Base-by-base conservation (phyloP, 2,888 invertebrate genomes). In the Nomada goodeniana region DNA sequence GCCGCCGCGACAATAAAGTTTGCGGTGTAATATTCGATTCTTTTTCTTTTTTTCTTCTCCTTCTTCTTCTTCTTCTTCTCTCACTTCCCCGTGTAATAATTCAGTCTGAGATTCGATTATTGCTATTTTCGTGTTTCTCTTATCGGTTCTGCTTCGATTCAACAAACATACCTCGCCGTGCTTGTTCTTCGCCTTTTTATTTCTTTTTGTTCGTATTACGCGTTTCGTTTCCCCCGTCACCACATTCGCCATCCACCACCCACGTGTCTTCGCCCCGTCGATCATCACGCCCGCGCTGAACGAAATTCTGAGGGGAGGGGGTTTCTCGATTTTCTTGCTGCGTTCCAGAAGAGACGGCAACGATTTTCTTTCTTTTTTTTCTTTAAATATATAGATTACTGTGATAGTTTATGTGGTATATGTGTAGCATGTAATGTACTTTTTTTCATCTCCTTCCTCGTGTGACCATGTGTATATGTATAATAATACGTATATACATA, bases 61-160 rank as follows among this genome's bases (percentile, higher is more conserved):
- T 20, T 59, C 23, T 47, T 36, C 76, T 20, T 59, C 23, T 47
- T 36, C n/a, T 11, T 68, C 36, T 50, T n/a, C 23, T 23, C 23
- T 20, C 55, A 29, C 18, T 26, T 57, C 47, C 18, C 29, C 75
- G n/a, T 68, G 63, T 78, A 63, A 87, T 88, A 88, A 84, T 87
- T 88, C 88, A 88, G 88, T 88, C 88, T 88, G 88, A 88, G 83
- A 88, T 88, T 88, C 88, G 88, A 88, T 88, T 88, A 88, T 88
- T 88, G 88, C 88, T 88, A 88, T 88, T 87, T 78, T 71, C 67
- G 42, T 61, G 57, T 29, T 50, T 36, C 36, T 71, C 47, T 42
- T 36, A 0, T 36, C 36, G 7, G 36, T 36, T 7, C 36, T 29
- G 13, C 23, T 59, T 68, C 79, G 76, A 86, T 86, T 87, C 72